These are phyloP conservation scores for Scortum barcoo DNA, from an alignment of 2,113 vertebrate genomes.

Conservation along the genomic window DNA sequence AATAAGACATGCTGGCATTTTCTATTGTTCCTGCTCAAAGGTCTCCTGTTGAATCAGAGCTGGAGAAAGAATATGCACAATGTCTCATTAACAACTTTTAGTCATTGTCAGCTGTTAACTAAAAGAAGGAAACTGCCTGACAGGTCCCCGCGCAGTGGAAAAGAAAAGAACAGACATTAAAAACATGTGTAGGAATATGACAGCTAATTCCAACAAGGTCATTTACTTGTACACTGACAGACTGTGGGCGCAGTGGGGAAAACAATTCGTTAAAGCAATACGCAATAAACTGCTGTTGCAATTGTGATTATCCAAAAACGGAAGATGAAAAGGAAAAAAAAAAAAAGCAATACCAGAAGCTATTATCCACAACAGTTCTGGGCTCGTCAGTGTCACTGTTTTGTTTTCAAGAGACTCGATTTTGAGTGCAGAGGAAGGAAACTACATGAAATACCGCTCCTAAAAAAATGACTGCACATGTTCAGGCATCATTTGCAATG, in stretches of 20 bases:
- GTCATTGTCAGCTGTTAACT: conserved; percentile 50
- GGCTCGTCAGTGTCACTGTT: conserved; percentile 29
- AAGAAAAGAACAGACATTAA: conserved; percentile 36
- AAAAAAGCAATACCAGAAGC: conserved; percentile 49
- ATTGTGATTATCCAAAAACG: conserved; percentile 21
- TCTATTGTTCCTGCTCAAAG: conserved; percentile 46
- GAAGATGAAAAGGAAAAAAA: conserved; percentile 9
- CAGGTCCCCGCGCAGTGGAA: conserved; percentile 30
- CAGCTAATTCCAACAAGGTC: conserved; percentile 38
- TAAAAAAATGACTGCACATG: conserved; percentile 40
- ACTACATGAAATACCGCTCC: conserved; percentile 25
- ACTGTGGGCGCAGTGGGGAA: conserved; percentile 20
- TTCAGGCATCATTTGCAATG: conserved; percentile 57
- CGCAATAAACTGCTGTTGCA: conserved; percentile 33
- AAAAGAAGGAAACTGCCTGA: conserved; percentile 21
- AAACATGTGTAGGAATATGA: conserved; percentile 40
- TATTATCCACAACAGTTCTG: conserved; percentile 49
- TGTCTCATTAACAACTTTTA: conserved; percentile 69
- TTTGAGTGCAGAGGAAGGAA: conserved; percentile 34
- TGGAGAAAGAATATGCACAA: conserved; percentile 55
- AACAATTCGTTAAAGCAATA: conserved; percentile 36
- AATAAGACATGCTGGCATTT: conserved; percentile 46
- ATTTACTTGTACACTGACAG: conserved; percentile 30
- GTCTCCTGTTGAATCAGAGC: conserved; percentile 59
- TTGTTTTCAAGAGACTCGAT: conserved; percentile 44